Conservation (phyloP, 2,888 invertebrate species). For the Rugalucina vietnamica region DNA sequence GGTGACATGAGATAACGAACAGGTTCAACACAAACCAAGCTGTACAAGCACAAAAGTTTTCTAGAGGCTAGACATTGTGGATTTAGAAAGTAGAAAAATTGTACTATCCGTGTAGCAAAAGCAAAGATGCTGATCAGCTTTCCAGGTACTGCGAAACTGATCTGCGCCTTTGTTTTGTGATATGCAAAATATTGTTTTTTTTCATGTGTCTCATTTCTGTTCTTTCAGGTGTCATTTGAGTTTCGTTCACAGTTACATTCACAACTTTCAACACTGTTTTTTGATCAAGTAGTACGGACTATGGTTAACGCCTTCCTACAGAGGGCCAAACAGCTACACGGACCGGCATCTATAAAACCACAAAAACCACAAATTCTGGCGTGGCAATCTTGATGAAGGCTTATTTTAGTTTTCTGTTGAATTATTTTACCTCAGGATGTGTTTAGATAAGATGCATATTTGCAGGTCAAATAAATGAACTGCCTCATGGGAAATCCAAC, state of each 20-base stretch:
- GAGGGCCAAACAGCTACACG: slow-evolving; percentile 92
- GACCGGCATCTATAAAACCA: slow-evolving; percentile 84
- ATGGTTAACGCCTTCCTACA: slow-evolving; percentile 97
- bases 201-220: slow-evolving; percentile 19
- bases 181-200: no score
- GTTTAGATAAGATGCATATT: background rate
- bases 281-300: slow-evolving; percentile 97
- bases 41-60: no score
- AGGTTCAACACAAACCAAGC: no score
- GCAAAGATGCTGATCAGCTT: no score
- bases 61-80: no score
- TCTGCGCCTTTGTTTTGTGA: no score
- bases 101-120: no score
- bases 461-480: no score
- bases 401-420: slow-evolving; percentile 6
- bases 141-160: no score
- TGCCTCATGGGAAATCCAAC: no score
- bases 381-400: slow-evolving; percentile 69
- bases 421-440: background rate
- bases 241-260: slow-evolving; percentile 95
- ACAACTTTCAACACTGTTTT: slow-evolving; percentile 95
- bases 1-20: no score
- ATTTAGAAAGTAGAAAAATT: no score
- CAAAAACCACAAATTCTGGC: slow-evolving; percentile 73
- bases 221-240: slow-evolving; percentile 88